Conservation (phyloP, 2,797 vertebrate genomes). For the Erethizon dorsatum region DNA sequence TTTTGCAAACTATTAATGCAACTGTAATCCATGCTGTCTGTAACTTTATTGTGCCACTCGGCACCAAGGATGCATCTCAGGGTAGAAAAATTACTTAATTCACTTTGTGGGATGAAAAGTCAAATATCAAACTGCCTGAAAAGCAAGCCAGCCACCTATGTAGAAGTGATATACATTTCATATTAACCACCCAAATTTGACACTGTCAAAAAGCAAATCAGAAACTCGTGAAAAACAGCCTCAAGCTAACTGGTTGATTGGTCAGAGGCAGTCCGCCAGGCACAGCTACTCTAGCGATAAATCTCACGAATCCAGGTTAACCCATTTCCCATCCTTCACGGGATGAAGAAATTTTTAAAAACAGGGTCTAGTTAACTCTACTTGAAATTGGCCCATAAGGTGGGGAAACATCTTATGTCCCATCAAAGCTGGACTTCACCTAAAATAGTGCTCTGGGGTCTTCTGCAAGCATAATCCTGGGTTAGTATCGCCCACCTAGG, state of each 20-base stretch:
- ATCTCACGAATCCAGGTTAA: conserved; percentile 62
- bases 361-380: conserved; percentile 19
- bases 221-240: conserved; percentile 48
- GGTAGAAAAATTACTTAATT: conserved; percentile 67
- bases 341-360: conserved; percentile 42
- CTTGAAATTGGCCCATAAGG: conserved; percentile 30
- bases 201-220: conserved; percentile 59
- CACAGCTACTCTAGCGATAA: conserved; percentile 60
- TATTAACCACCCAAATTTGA: conserved; percentile 53
- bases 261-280: conserved; percentile 28
- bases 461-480: conserved; percentile 54
- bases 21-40: conserved; percentile 48
- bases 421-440: conserved; percentile 55
- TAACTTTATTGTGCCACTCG: conserved; percentile 65
- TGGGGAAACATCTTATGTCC: neutral
- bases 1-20: conserved; percentile 57
- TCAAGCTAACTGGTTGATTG: conserved; percentile 52
- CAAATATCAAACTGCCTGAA: conserved; percentile 50
- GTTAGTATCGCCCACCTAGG: neutral
- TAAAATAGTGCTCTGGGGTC: conserved; percentile 31
- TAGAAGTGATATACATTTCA: conserved; percentile 53
- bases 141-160: conserved; percentile 37
- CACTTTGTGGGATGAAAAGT: conserved; percentile 57
- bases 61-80: conserved; percentile 25
- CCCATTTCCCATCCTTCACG: neutral